Evolutionary conservation across 37 sponge, comb jelly and placozoan species (phyloP).

Genomic region (Beroe ovata): DNA sequence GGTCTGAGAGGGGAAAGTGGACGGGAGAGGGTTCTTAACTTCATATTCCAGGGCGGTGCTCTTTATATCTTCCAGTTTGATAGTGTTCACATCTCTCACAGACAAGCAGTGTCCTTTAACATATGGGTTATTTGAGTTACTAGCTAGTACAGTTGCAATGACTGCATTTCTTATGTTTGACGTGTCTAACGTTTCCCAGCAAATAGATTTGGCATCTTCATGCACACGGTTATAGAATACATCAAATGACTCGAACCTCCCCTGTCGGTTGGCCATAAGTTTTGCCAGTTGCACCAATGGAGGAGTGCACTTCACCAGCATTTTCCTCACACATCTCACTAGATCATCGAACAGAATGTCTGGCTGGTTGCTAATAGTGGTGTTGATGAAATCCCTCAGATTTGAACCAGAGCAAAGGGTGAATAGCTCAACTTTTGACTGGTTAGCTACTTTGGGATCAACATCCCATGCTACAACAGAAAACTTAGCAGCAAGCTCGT

Average conservation of each 20-base stretch:
- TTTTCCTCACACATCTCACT: neutral
- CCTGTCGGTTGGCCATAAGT: neutral
- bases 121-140: neutral
- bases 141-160: conserved; percentile 1
- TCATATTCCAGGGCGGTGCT: conserved; percentile 48
- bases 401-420: conserved; percentile 18
- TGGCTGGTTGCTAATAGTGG: neutral
- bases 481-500: conserved; percentile 24
- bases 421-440: neutral
- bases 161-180: conserved; percentile 37
- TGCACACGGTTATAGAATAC: conserved; percentile 9
- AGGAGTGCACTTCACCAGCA: neutral
- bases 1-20: neutral
- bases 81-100: conserved; percentile 6
- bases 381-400: conserved; percentile 14
- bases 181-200: neutral
- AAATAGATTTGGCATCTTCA: neutral
- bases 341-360: neutral
- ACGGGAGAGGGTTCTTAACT: neutral
- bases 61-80: conserved; percentile 21
- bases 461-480: conserved; percentile 29
- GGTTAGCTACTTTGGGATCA: neutral
- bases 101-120: conserved; percentile 55
- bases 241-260: neutral
- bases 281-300: conserved; percentile 10